Percentiles rank a stretch among this genome's conserved stretches.
phyloP scores from a whole-genome alignment of 2,888 invertebrate genomes.

The Anoplius nigerrimus region DNA sequence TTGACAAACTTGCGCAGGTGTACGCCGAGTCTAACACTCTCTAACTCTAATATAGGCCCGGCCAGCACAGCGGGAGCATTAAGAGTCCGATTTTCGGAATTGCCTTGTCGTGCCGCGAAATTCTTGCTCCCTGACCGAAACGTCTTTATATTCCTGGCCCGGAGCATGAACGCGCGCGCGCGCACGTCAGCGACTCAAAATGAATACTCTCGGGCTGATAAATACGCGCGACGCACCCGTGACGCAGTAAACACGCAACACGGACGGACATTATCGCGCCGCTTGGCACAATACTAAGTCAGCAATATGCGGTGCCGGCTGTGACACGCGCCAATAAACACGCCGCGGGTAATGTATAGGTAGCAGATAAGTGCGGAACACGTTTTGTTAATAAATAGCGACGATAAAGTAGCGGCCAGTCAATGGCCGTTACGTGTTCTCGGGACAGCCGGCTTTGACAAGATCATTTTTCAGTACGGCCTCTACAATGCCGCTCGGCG shows the following conservation, averaged over 20 bases:
- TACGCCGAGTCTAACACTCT: conserved; percentile 10
- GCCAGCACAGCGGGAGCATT: conserved; percentile 15
- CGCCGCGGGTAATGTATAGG: too few relatives aligned
- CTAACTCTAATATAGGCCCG: conserved; percentile 42
- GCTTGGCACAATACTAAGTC: too few relatives aligned
- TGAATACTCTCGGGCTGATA: conserved; percentile 8
- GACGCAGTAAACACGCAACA: not conserved
- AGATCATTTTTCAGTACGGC: too few relatives aligned
- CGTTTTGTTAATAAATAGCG: too few relatives aligned
- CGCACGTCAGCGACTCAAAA: conserved; percentile 31
- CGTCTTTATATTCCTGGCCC: conserved; percentile 12
- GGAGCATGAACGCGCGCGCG: conserved; percentile 31
- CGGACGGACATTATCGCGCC: too few relatives aligned
- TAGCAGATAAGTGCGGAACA: too few relatives aligned
- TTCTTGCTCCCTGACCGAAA: conserved; percentile 35
- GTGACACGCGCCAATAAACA: too few relatives aligned
- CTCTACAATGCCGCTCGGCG: too few relatives aligned
- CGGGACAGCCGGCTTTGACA: too few relatives aligned
- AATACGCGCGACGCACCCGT: not conserved
- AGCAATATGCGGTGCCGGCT: too few relatives aligned
- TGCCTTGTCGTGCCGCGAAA: conserved; percentile 30
- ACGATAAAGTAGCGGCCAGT: too few relatives aligned
- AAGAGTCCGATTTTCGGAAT: conserved; percentile 44
- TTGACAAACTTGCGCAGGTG: conserved; percentile 62
- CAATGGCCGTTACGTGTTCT: too few relatives aligned